These are phyloP conservation scores for Ochotona princeps DNA, from an alignment of 2,113 vertebrate species.

Conservation along the genomic window DNA sequence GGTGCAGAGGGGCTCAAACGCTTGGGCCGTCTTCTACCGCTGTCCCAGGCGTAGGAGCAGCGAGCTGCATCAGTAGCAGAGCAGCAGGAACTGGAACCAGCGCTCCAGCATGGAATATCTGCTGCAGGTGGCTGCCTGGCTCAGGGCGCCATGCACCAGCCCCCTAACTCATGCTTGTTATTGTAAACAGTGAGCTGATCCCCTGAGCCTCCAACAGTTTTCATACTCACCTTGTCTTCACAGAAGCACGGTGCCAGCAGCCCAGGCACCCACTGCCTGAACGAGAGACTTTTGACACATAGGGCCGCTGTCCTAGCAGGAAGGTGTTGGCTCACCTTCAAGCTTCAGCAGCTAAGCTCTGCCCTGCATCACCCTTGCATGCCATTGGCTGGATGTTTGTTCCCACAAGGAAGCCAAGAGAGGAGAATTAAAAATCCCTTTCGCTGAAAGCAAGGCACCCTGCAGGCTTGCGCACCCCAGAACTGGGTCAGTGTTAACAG, in stretches of 20 bases:
- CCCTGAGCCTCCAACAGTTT: not conserved
- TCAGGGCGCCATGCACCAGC: too few species aligned
- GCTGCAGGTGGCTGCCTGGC: too few species aligned
- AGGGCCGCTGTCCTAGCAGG: not conserved
- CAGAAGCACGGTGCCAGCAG: not conserved
- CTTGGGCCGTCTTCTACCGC: too few species aligned
- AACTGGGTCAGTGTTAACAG: not conserved
- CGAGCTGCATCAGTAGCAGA: too few species aligned
- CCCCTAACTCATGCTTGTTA: not conserved
- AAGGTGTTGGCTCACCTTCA: not conserved
- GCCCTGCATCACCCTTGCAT: not conserved
- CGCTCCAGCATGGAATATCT: too few species aligned
- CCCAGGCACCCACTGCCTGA: not conserved
- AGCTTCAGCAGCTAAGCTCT: not conserved
- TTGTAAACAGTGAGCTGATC: not conserved
- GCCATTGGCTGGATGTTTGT: slow-evolving; percentile 6
- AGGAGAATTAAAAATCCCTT: not conserved
- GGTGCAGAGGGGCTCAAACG: too few species aligned
- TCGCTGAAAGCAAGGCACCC: not conserved
- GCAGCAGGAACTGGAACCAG: too few species aligned
- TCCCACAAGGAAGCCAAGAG: not conserved
- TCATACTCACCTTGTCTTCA: not conserved
- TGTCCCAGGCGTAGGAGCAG: too few species aligned
- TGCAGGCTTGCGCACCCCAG: not conserved
- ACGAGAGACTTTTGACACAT: not conserved